Conservation (phyloP, 2,797 vertebrate species). For the Sebastes aleutianus region DNA sequence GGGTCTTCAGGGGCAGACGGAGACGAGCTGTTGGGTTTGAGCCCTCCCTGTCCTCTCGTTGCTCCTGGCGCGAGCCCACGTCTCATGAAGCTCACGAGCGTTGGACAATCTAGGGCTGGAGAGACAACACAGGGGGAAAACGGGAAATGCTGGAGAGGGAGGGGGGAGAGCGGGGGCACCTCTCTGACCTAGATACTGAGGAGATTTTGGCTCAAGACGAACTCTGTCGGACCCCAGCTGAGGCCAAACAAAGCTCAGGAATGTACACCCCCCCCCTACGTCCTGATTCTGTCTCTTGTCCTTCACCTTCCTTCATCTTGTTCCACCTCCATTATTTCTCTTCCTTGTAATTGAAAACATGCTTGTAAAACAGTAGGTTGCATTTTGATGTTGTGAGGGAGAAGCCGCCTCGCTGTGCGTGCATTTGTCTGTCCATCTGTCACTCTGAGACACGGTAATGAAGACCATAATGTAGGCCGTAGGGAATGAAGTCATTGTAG, state of each 20-base stretch:
- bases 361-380: constrained; percentile 1
- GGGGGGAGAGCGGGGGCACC: constrained; percentile 31
- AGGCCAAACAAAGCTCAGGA: constrained; percentile 67
- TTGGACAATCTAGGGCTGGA: constrained; percentile 35
- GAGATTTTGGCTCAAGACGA: constrained; percentile 70
- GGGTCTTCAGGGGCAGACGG: constrained; percentile 5
- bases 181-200: constrained; percentile 75
- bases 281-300: constrained; percentile 21
- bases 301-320: background rate
- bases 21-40: constrained; percentile 17
- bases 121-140: constrained; percentile 15
- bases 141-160: constrained; percentile 13
- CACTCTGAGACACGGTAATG: background rate
- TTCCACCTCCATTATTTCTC: constrained; percentile 6
- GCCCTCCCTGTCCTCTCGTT: background rate
- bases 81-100: constrained; percentile 17
- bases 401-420: constrained; percentile 6
- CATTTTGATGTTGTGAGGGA: background rate
- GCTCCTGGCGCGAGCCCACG: constrained; percentile 24
- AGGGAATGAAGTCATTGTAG: background rate
- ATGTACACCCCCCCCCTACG: constrained; percentile 51
- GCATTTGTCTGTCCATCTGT: constrained; percentile 43
- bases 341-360: background rate
- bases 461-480: background rate
- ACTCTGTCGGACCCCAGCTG: constrained; percentile 59